Evolutionary conservation across 1,140 invertebrate genomes (phyloP), one percentile per base, ranked within the genome.

Genomic region (Caenorhabditis tropicalis): DNA sequence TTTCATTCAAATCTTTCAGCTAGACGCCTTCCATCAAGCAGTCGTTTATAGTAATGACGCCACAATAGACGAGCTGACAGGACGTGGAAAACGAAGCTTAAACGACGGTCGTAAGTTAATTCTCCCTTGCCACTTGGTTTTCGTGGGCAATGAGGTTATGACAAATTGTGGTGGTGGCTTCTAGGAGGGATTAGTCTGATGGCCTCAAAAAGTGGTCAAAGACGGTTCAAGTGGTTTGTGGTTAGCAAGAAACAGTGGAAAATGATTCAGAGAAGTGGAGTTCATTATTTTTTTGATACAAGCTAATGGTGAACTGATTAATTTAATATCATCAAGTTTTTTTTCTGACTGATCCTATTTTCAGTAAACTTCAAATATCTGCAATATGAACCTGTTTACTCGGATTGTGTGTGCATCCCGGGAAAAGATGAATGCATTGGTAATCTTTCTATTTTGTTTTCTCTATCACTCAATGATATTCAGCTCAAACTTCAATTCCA

Each of bases 1-100:
- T n/a, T 21, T n/a, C 49, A 19, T 1, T 51, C 16, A 15, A n/a
- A 51, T 49, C 29, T 83, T 88, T 48, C 83, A 88, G 83, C 85
- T 90, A 27, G 88, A 90, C 29, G 89, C 89, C 0, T 90, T 88
- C 74, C 90, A 90, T 79, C 89, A 90, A 85, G 89, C 89, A 1
- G 89, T 90, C 7, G 89, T 84, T 21, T 90, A 85, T 79, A 86
- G 80, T 33, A 88, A 89, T 70, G 88, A 89, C 58, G 87, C 88
- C 5, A n/a, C 85, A 31, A 33, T 49, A 24, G 53, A 82, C 16
- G 53, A 82, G 21, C 24, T 51, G n/a, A 43, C 9, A 7, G 27
- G 39, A 24, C 79, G 65, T 29, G 43, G 79, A 56, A 82, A 79
- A 60, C 33, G 53, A 39, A 51, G 33, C 29, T 19, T 86, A 29